phyloP scores from a whole-genome alignment of 1,140 invertebrate species.

The Antheraea pernyi region DNA sequence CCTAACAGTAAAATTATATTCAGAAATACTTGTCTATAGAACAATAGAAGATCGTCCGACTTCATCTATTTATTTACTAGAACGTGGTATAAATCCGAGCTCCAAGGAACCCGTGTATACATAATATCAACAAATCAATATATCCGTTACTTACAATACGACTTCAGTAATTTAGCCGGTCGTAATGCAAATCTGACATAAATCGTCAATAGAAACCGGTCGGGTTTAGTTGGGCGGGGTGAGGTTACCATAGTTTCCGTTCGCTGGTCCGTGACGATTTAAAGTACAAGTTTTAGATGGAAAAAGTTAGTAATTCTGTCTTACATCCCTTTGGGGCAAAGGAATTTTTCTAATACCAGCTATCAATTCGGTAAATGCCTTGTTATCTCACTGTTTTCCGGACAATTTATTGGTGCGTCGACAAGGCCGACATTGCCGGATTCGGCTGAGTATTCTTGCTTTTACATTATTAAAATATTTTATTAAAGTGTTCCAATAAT shows the following conservation, averaged over 20 bases:
- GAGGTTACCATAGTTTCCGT: slow-evolving; percentile 33
- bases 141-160: slow-evolving; percentile 16
- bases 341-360: slow-evolving; percentile 19
- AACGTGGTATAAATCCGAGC: too few species aligned
- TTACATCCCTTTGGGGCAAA: slow-evolving; percentile 37
- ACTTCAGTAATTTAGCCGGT: slow-evolving; percentile 27
- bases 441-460: not conserved
- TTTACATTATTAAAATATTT: not conserved
- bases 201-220: slow-evolving; percentile 56
- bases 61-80: too few species aligned
- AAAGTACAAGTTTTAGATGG: slow-evolving; percentile 71
- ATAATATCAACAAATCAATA: slow-evolving; percentile 27
- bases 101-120: slow-evolving; percentile 25
- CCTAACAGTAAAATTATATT: too few species aligned
- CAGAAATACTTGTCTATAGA: too few species aligned
- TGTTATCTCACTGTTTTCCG: slow-evolving; percentile 8
- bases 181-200: slow-evolving; percentile 37
- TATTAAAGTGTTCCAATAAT: too few species aligned
- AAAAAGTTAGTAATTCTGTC: slow-evolving; percentile 68
- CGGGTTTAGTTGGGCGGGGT: slow-evolving; percentile 11
- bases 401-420: slow-evolving; percentile 7
- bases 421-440: not conserved
- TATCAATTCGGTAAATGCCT: slow-evolving; percentile 31
- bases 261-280: slow-evolving; percentile 52
- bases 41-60: too few species aligned